Percentiles rank a stretch among this genome's conserved stretches.
Evolutionary conservation across 2,888 invertebrate species (phyloP).

Genomic region (Rhaphigaster nebulosa): DNA sequence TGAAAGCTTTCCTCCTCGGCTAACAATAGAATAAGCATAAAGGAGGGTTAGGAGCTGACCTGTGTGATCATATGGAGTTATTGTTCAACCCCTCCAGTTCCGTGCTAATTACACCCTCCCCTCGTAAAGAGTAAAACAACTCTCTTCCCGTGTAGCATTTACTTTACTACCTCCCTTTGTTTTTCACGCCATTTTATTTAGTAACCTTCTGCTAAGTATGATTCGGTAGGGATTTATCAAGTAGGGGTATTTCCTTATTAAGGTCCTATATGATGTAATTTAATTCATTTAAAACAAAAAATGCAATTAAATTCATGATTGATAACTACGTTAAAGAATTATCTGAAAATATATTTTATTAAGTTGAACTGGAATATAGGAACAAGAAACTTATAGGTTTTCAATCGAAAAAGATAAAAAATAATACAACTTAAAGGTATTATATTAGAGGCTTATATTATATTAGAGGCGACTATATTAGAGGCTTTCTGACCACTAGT

Average conservation of each 20-base stretch:
- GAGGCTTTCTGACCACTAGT: too few species aligned
- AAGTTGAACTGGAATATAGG: too few species aligned
- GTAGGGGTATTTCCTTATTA: background rate
- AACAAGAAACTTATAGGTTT: too few species aligned
- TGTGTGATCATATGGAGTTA: background rate
- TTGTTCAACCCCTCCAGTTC: background rate
- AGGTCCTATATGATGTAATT: background rate
- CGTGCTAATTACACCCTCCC: background rate
- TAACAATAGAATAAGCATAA: background rate
- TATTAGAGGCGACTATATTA: too few species aligned
- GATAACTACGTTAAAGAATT: too few species aligned
- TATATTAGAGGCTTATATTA: too few species aligned
- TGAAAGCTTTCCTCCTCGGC: background rate
- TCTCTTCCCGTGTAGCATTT: constrained; percentile 2
- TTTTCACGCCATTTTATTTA: constrained; percentile 26
- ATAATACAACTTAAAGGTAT: too few species aligned
- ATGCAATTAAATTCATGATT: too few species aligned
- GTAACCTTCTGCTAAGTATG: background rate
- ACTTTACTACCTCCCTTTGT: background rate
- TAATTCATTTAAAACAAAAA: too few species aligned
- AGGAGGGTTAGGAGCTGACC: background rate
- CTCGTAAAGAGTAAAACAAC: constrained; percentile 30
- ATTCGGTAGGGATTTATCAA: background rate
- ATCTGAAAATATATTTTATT: too few species aligned
- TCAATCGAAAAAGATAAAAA: too few species aligned